These are phyloP conservation scores for Philaenus spumarius DNA, from an alignment of 1,140 invertebrate species.

Conservation along the genomic window DNA sequence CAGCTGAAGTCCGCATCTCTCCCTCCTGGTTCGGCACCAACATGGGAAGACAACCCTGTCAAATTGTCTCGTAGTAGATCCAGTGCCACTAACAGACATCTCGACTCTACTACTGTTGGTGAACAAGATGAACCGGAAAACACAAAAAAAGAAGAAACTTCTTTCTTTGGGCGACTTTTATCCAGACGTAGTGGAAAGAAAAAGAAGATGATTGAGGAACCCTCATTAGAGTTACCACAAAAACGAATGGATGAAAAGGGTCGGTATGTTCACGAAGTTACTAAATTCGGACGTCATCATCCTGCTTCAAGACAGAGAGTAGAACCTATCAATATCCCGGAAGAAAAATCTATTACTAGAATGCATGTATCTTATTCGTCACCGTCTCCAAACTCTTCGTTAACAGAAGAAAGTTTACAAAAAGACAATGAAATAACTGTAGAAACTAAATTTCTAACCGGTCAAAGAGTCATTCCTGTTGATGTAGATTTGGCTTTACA, in stretches of 20 bases:
- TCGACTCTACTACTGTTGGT: conserved; percentile 33
- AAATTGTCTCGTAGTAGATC: conserved; percentile 35
- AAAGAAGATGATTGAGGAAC: conserved; percentile 33
- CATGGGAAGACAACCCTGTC: conserved; percentile 9
- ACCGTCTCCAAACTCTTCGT: conserved; percentile 4
- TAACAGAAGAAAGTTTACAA: not conserved
- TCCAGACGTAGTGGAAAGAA: conserved; percentile 56
- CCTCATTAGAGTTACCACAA: conserved; percentile 34
- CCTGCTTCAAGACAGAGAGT: conserved; percentile 41
- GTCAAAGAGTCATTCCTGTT: conserved; percentile 1
- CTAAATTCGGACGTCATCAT: conserved; percentile 16
- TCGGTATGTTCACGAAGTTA: conserved; percentile 42
- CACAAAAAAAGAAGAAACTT: conserved; percentile 47
- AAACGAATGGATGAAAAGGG: conserved; percentile 46
- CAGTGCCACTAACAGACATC: conserved; percentile 37
- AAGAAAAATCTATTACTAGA: conserved; percentile 8
- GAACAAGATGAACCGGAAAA: conserved; percentile 42
- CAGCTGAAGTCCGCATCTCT: conserved; percentile 54
- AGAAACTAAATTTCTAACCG: not conserved
- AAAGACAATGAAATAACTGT: not conserved
- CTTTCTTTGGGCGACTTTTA: conserved; percentile 57
- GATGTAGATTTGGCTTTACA: conserved; percentile 9
- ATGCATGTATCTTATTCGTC: conserved; percentile 22
- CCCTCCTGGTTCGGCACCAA: conserved; percentile 49
- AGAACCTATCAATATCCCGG: conserved; percentile 46